Evolutionary conservation across 1,140 invertebrate genomes (phyloP).

Genomic region (Bombus superbus): DNA sequence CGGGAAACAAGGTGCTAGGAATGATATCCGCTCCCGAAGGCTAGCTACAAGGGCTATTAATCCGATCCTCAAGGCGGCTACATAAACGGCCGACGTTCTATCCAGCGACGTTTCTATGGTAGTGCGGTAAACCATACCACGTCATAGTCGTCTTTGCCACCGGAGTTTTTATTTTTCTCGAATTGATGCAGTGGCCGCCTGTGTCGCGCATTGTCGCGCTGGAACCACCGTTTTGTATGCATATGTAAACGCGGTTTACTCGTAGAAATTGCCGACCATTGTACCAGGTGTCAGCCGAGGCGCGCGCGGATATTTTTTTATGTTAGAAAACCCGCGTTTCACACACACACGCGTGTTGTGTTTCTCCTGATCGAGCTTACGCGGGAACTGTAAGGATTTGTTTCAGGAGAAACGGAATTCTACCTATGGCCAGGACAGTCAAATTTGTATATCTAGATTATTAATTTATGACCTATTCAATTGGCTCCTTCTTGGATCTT

Average conservation of each 20-base stretch:
- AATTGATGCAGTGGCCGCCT: slow-evolving; percentile 67
- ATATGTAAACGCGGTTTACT: slow-evolving; percentile 77
- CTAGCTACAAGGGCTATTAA: slow-evolving; percentile 60
- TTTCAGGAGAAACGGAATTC: too few species aligned
- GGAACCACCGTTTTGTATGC: slow-evolving; percentile 72
- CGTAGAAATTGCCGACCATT: slow-evolving; percentile 72
- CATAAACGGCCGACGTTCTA: slow-evolving; percentile 51
- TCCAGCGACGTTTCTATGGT: slow-evolving; percentile 73
- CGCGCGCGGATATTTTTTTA: slow-evolving; percentile 47
- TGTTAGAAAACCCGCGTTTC: slow-evolving; percentile 65
- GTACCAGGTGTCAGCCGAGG: slow-evolving; percentile 39
- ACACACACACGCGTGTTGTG: slow-evolving; percentile 50
- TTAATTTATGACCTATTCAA: too few species aligned
- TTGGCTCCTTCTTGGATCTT: too few species aligned
- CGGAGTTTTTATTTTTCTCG: slow-evolving; percentile 71
- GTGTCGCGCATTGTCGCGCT: slow-evolving; percentile 67
- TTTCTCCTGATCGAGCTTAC: neutral
- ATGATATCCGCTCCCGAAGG: slow-evolving; percentile 47
- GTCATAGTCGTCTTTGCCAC: slow-evolving; percentile 39
- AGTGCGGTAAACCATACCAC: slow-evolving; percentile 32
- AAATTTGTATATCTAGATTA: too few species aligned
- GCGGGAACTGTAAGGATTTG: neutral
- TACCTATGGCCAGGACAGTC: too few species aligned
- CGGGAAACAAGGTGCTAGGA: slow-evolving; percentile 52
- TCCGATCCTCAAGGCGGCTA: slow-evolving; percentile 51